phyloP scores from a whole-genome alignment of 2,888 invertebrate species.

The Trileptium ribeirensis region DNA sequence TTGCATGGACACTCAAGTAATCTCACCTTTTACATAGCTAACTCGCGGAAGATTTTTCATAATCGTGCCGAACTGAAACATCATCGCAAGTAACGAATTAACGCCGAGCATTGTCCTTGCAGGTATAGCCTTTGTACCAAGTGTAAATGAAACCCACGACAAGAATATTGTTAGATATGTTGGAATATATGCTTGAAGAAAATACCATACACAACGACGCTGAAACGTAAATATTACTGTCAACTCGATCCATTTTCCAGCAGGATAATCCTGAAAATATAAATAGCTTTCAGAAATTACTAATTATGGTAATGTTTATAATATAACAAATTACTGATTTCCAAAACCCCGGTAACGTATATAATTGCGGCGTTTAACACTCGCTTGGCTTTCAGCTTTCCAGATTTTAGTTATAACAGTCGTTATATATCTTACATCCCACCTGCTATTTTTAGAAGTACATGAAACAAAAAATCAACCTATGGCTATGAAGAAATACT shows the following conservation, averaged over 20 bases:
- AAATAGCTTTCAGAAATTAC: not conserved
- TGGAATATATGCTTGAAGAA: constrained; percentile 49
- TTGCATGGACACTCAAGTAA: too few species aligned
- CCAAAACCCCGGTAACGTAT: too few species aligned
- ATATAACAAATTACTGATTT: too few species aligned
- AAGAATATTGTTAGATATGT: constrained; percentile 38
- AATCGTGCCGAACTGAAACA: constrained; percentile 11
- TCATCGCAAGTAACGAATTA: constrained; percentile 40
- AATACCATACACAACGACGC: constrained; percentile 37
- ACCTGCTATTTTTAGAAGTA: too few species aligned
- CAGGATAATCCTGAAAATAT: constrained; percentile 18
- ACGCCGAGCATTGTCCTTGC: constrained; percentile 51
- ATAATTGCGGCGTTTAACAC: too few species aligned
- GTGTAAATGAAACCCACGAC: constrained; percentile 1
- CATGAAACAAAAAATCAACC: too few species aligned
- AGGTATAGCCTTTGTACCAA: constrained; percentile 14
- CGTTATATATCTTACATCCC: too few species aligned
- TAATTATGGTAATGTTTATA: not conserved
- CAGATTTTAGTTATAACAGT: too few species aligned
- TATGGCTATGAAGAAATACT: too few species aligned
- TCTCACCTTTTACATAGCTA: constrained; percentile 17
- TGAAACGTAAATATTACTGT: constrained; percentile 15
- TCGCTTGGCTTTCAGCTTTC: too few species aligned
- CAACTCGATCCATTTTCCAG: constrained; percentile 22
- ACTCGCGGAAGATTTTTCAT: constrained; percentile 15